phyloP scores from a whole-genome alignment of 2,888 invertebrate genomes.

The Troides oblongomaculatus region DNA sequence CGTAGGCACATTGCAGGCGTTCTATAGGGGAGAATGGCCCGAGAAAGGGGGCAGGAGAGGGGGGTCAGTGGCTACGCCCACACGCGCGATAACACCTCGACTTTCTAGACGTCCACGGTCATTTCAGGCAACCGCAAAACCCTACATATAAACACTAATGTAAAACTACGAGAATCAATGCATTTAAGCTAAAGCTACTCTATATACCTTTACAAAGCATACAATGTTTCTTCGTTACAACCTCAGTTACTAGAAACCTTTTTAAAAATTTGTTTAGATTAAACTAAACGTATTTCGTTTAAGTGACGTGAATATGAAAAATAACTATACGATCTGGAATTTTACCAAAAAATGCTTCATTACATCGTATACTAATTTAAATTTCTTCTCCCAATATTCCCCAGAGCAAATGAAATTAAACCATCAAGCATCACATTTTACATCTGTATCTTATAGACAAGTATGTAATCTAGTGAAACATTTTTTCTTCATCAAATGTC shows the following conservation, averaged over 20 bases:
- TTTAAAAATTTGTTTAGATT: background rate
- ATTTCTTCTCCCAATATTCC: no score
- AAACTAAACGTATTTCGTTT: no score
- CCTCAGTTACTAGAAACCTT: background rate
- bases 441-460: no score
- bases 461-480: no score
- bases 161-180: constrained; percentile 24
- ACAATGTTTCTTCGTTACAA: background rate
- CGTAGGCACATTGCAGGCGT: constrained; percentile 12
- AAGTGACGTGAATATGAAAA: no score
- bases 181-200: constrained; percentile 6
- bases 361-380: no score
- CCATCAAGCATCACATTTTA: no score
- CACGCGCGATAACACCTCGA: constrained; percentile 47
- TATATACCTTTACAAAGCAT: background rate
- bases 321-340: no score
- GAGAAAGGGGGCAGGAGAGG: constrained; percentile 24
- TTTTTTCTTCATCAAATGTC: background rate
- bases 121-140: constrained; percentile 35
- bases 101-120: constrained; percentile 36
- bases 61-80: constrained; percentile 49
- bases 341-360: no score
- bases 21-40: constrained; percentile 17
- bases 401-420: no score
- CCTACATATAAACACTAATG: constrained; percentile 20